Percentiles rank a stretch among this genome's conserved stretches.
Conservation (phyloP, 2,888 invertebrate genomes). For the Macropis europaea region DNA sequence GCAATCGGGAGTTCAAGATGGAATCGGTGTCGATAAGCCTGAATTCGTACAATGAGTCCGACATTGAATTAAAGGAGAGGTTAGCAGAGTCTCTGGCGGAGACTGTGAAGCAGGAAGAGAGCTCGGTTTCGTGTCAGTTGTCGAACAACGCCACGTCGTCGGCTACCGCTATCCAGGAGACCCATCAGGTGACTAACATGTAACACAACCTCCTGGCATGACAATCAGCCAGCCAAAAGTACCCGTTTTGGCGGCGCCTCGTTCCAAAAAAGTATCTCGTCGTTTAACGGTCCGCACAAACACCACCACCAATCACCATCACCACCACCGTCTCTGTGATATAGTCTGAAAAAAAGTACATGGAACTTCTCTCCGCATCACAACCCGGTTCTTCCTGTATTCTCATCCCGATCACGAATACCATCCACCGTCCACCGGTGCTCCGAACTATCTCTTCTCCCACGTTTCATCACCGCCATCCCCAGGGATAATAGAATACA, state of each 20-base stretch:
- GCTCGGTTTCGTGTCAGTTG: slow-evolving; percentile 61
- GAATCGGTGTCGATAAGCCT: slow-evolving; percentile 68
- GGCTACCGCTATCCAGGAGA: slow-evolving; percentile 63
- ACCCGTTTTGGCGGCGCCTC: slow-evolving; percentile 59
- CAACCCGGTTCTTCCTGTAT: slow-evolving; percentile 7
- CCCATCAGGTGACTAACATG: slow-evolving; percentile 76
- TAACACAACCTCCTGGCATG: slow-evolving; percentile 75
- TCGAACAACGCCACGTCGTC: slow-evolving; percentile 58
- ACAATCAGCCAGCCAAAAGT: slow-evolving; percentile 65
- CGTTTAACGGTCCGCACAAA: slow-evolving; percentile 68
- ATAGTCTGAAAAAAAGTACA: slow-evolving; percentile 60
- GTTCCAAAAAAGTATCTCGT: slow-evolving; percentile 66
- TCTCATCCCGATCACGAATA: not conserved
- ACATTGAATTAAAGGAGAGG: slow-evolving; percentile 71
- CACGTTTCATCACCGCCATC: not conserved
- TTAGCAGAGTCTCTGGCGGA: slow-evolving; percentile 65
- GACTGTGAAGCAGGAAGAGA: slow-evolving; percentile 59
- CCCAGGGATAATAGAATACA: slow-evolving; percentile 6
- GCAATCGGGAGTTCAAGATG: slow-evolving; percentile 68
- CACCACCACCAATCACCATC: too few species aligned
- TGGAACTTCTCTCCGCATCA: slow-evolving; percentile 36
- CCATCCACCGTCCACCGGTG: slow-evolving; percentile 20
- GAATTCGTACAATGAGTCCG: slow-evolving; percentile 70
- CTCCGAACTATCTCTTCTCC: not conserved
- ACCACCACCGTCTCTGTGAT: slow-evolving; percentile 68